phyloP scores from a whole-genome alignment of 2,888 invertebrate genomes.

The Chouioia cunea region DNA sequence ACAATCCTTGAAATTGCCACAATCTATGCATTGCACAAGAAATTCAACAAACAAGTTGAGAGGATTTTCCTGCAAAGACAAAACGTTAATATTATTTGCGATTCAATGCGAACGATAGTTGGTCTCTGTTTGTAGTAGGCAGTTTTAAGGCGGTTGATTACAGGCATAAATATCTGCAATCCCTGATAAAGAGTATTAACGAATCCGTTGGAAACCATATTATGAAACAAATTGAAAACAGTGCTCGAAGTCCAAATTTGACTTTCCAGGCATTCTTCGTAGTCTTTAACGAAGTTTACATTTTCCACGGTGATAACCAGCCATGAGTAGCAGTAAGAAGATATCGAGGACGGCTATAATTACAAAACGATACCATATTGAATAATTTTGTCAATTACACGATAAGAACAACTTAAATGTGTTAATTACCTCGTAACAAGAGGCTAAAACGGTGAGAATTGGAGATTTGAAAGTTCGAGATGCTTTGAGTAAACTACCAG shows the following conservation, averaged over 20 bases:
- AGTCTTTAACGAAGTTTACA: constrained; percentile 52
- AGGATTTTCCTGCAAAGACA: constrained; percentile 74
- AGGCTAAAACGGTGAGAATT: constrained; percentile 76
- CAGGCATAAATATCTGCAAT: constrained; percentile 79
- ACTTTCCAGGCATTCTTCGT: constrained; percentile 56
- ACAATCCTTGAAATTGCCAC: constrained; percentile 61
- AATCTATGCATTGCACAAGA: constrained; percentile 69
- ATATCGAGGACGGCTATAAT: constrained; percentile 59
- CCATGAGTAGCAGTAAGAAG: constrained; percentile 64
- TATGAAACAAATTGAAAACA: constrained; percentile 70
- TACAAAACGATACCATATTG: constrained; percentile 10
- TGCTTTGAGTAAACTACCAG: constrained; percentile 74
- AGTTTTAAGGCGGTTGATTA: constrained; percentile 56
- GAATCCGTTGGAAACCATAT: constrained; percentile 72
- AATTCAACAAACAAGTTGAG: constrained; percentile 74
- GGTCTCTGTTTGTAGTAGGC: not conserved
- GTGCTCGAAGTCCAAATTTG: constrained; percentile 62
- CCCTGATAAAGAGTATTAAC: constrained; percentile 76
- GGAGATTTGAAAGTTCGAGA: constrained; percentile 74
- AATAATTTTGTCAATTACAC: not conserved
- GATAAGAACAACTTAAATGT: too few species aligned
- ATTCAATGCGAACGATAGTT: constrained; percentile 1
- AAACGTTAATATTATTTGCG: constrained; percentile 5
- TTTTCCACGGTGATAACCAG: constrained; percentile 58
- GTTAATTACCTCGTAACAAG: constrained; percentile 76